Conservation (phyloP, 2,113 vertebrate species). For the Balaenoptera acutorostrata region DNA sequence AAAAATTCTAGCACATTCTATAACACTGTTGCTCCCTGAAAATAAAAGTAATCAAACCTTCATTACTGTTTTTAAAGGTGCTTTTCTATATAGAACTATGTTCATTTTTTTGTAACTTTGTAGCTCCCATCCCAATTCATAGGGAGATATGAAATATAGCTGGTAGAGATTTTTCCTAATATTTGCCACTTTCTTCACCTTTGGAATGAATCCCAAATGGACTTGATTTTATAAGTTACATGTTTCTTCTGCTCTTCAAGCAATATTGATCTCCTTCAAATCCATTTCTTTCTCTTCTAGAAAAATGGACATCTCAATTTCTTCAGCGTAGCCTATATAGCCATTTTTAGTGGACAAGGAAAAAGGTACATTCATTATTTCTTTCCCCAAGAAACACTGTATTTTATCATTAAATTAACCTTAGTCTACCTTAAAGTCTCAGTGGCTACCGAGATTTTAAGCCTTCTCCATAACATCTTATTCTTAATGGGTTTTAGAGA, state of each 20-base stretch:
- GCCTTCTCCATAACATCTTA: neutral
- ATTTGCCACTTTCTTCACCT: slow-evolving; percentile 34
- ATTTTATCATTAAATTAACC: slow-evolving; percentile 47
- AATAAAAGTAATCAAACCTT: slow-evolving; percentile 14
- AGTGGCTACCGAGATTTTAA: neutral
- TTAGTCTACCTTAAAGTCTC: neutral
- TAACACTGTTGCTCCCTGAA: neutral
- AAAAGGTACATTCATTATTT: neutral
- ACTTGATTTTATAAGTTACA: neutral
- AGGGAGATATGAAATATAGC: neutral
- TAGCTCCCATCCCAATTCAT: neutral
- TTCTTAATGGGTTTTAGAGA: neutral
- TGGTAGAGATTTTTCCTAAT: neutral
- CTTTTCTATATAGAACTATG: neutral
- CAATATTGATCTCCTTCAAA: slow-evolving; percentile 41
- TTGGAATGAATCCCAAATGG: slow-evolving; percentile 44
- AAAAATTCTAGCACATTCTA: neutral
- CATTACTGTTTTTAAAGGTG: neutral
- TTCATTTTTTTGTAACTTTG: neutral
- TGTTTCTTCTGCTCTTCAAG: slow-evolving; percentile 25
- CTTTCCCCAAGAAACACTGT: neutral
- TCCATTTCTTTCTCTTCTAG: neutral
- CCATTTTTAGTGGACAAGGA: neutral
- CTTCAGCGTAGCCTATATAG: neutral
- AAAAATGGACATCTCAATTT: neutral